phyloP scores from a whole-genome alignment of 2,113 vertebrate genomes.

The Cryptomyrus ogoouensis region DNA sequence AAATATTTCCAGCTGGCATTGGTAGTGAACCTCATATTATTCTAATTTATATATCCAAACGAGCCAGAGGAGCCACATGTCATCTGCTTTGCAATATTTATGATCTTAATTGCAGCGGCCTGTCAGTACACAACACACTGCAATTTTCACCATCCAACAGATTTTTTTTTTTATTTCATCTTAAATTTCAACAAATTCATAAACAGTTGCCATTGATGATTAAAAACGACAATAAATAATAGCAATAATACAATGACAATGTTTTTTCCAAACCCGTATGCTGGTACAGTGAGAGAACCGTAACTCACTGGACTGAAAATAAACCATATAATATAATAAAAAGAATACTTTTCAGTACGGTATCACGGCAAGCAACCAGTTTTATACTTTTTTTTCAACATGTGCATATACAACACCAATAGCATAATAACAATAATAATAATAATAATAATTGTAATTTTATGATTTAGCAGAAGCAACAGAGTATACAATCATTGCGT shows the following conservation, averaged over 20 bases:
- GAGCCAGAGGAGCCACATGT: neutral
- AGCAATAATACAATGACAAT: slow-evolving; percentile 60
- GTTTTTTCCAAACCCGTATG: slow-evolving; percentile 47
- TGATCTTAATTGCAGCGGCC: neutral
- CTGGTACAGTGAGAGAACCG: slow-evolving; percentile 54
- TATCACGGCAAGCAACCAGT: slow-evolving; percentile 66
- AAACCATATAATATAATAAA: slow-evolving; percentile 59
- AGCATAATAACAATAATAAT: slow-evolving; percentile 61
- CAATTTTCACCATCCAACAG: slow-evolving; percentile 38
- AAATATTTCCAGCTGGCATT: neutral
- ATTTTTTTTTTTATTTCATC: slow-evolving; percentile 47
- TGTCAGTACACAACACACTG: neutral
- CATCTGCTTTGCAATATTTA: neutral
- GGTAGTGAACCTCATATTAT: neutral
- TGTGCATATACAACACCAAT: slow-evolving; percentile 68
- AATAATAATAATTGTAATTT: slow-evolving; percentile 59
- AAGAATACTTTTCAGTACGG: slow-evolving; percentile 47
- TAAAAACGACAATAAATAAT: slow-evolving; percentile 56
- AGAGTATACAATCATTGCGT: slow-evolving; percentile 73
- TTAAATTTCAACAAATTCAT: slow-evolving; percentile 61
- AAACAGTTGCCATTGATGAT: slow-evolving; percentile 45
- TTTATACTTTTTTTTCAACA: slow-evolving; percentile 59
- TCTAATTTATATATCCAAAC: neutral
- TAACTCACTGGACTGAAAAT: slow-evolving; percentile 55
- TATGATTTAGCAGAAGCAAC: slow-evolving; percentile 63